Evolutionary conservation across 2,888 invertebrate genomes (phyloP).

Genomic region (Muscina levida): DNA sequence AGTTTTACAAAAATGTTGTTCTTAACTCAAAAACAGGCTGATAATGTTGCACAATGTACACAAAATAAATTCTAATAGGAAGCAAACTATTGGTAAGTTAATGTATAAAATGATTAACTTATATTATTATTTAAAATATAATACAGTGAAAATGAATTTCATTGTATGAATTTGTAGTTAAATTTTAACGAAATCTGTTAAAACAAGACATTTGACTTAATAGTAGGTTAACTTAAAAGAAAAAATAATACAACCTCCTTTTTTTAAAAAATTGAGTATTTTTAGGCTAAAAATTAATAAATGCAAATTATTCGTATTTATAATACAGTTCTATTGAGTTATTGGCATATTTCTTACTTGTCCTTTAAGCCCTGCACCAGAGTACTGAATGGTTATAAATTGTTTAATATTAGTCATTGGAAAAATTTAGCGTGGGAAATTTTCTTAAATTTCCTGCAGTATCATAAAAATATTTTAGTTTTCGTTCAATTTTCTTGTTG

Average conservation of each 20-base stretch:
- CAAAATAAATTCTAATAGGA: conserved; percentile 14
- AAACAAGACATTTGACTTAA: background rate
- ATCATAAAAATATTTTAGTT: too few relatives aligned
- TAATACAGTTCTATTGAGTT: conserved; percentile 5
- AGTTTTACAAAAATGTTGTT: conserved; percentile 9
- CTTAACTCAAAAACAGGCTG: background rate
- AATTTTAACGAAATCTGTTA: background rate
- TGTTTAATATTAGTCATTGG: too few relatives aligned
- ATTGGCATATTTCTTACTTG: conserved; percentile 5
- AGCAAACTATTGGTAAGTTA: conserved; percentile 3
- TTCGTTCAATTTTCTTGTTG: too few relatives aligned
- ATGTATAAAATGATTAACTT: background rate
- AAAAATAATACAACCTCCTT: conserved; percentile 34
- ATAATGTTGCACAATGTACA: background rate
- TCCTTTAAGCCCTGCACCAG: conserved; percentile 4
- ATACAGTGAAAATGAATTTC: too few relatives aligned
- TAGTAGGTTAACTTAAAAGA: background rate
- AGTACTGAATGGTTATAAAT: background rate
- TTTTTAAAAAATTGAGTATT: conserved; percentile 30
- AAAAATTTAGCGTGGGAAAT: too few relatives aligned
- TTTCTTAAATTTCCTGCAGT: too few relatives aligned
- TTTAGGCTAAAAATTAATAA: conserved; percentile 21
- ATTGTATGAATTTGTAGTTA: conserved; percentile 3
- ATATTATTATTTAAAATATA: background rate
- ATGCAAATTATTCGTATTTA: conserved; percentile 29